Base-by-base conservation (phyloP, 1,140 invertebrate genomes). In the Drosophila melanogaster region DNA sequence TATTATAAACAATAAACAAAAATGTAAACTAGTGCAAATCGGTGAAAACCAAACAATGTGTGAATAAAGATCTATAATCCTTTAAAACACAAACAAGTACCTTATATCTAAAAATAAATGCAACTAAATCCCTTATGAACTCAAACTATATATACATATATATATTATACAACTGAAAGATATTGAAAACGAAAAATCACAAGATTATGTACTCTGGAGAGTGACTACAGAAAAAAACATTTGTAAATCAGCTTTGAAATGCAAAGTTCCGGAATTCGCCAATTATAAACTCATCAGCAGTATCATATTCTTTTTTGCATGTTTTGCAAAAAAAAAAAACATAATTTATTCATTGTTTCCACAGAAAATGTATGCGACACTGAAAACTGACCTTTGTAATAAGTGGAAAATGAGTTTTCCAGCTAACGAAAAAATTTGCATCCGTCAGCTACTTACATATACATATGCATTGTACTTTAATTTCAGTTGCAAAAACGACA, bases 201-300 rank as follows among this genome's bases (percentile, higher is more conserved):
- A 22, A 19, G 17, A 17, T 22, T 5, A 15, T 10, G 7, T 30
- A 10, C 0, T 30, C 7, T 33, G 0, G 4, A 33, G 8, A 8
- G 26, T 47, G 3, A n/a, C 3, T n/a, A 4, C 14, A 14, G 26
- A 47, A 4, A 10, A 26, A n/a, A 14, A 44, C n/a, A 8, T 24
- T 22, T n/a, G 22, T 8, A 2, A 57, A 30, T 30, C 14, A 55
- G 0, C 8, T 8, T 14, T n/a, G 11, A 41, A 17, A 50, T 35
- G 8, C 15, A 19, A 7, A 12, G 15, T 5, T 41, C 10, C 24
- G 35, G 24, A 41, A 0, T 22, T 41, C 33, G 26, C 8, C 54
- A 41, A 61, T 61, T 59, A 61, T 15, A 61, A 61, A 41, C 53
- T 11, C 54, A 61, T 61, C 24, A 30, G 14, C 14, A n/a, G 17